Base-by-base conservation (phyloP, 1,140 invertebrate species). In the Drosophila pseudoobscura region DNA sequence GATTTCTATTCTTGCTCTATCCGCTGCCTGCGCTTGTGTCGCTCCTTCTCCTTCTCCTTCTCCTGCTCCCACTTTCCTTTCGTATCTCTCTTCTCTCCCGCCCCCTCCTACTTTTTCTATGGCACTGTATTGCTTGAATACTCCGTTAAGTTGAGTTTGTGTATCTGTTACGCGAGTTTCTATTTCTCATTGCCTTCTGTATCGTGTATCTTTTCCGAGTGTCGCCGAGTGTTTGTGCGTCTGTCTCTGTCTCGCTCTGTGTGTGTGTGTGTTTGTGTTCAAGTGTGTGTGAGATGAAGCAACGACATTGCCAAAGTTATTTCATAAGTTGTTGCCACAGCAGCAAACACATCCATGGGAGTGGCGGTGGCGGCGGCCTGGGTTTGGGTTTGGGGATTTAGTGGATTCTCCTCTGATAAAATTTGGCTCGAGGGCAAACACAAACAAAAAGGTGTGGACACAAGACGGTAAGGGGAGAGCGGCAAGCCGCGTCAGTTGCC, bases 291-390 rank as follows among this genome's bases (percentile, higher is more conserved):
- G 60, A 7, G 41, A 60, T 54, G 52, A 58, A 45, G 20, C 55
- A 57, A 54, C 45, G 57, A 72, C 68, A 85, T 85, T 77, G 82
- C 69, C 69, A 60, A 78, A 87, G 82, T 87, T 87, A 87, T 87
- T 87, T 88, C 75, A 82, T 82, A 87, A 87, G 87, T 87, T 87
- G 82, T 88, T 87, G 78, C 83, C 83, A 87, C 83, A 87, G 82
- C 74, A 87, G 78, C 82, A 78, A 65, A 75, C 75, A 83, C 79
- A 73, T 51, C 39, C 43, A 39, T 31, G 47, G 57, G 39, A 64
- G 73, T 72, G 74, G 49, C 53, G 47, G 47, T 58, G 54, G 66
- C 31, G 54, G 47, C 35, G 65, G 68, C 54, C 35, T 47, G 57
- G 55, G 53, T 61, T 58, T 29, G 44, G 29, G 47, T 49, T 45